Evolutionary conservation across 2,888 invertebrate genomes (phyloP).

Genomic region (Tetragnatha montana): DNA sequence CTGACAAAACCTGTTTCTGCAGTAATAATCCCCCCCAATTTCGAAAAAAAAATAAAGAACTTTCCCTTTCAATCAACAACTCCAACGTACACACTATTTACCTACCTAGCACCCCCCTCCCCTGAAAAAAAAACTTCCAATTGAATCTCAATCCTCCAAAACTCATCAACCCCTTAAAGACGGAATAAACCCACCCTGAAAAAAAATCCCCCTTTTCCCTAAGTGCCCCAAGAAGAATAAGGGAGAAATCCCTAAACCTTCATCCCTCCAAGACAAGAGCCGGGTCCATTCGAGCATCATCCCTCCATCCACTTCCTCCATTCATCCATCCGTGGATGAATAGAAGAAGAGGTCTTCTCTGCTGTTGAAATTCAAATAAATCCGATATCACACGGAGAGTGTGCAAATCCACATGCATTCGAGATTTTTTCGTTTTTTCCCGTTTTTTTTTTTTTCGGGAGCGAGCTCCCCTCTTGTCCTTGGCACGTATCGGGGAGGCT

Average conservation of each 20-base stretch:
- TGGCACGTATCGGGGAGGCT: background rate
- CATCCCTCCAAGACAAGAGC: background rate
- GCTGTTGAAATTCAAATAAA: constrained; percentile 49
- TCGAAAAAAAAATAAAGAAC: background rate
- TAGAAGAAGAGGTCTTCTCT: background rate
- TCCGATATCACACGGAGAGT: constrained; percentile 24
- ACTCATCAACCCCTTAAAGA: background rate
- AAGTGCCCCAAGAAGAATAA: background rate
- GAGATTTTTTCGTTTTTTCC: background rate
- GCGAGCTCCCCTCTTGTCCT: background rate
- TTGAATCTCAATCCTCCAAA: background rate
- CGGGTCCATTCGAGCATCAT: constrained; percentile 37
- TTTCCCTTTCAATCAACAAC: background rate
- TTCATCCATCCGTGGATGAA: no score
- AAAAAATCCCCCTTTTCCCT: constrained; percentile 24
- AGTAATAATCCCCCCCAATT: background rate
- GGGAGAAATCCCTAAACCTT: background rate
- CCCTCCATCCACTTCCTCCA: constrained; percentile 10
- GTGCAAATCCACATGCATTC: constrained; percentile 38
- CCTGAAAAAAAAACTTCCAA: background rate
- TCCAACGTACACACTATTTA: background rate
- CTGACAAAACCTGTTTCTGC: no score
- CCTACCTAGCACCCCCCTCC: no score
- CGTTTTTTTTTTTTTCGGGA: background rate
- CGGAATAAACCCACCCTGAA: no score